These are phyloP conservation scores for Tyria jacobaeae DNA, from an alignment of 2,888 invertebrate species.

Conservation along the genomic window DNA sequence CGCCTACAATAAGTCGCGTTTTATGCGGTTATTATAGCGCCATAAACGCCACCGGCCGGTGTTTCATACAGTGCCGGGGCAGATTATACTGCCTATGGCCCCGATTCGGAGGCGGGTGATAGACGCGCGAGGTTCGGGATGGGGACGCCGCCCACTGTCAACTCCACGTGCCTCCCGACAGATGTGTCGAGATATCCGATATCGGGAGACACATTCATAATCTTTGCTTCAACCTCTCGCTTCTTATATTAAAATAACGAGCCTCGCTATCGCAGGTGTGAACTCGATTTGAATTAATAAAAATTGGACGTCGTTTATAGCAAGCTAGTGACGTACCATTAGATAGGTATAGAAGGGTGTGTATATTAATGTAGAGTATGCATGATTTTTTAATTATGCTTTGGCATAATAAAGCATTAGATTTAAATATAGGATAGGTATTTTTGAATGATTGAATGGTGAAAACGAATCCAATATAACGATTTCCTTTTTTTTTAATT, in stretches of 20 bases:
- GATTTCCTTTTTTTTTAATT: too few species aligned
- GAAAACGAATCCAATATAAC: too few species aligned
- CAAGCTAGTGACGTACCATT: conserved; percentile 17
- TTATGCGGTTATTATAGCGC: conserved; percentile 86
- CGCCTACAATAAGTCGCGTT: conserved; percentile 86
- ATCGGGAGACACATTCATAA: conserved; percentile 86
- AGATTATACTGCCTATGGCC: conserved; percentile 82
- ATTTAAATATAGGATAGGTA: too few species aligned
- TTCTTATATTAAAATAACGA: conserved; percentile 83
- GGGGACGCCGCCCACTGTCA: conserved; percentile 74
- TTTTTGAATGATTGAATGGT: too few species aligned
- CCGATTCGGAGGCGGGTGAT: conserved; percentile 61
- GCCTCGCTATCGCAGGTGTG: conserved; percentile 72
- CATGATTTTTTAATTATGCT: too few species aligned
- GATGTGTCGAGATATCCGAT: conserved; percentile 85
- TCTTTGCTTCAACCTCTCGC: conserved; percentile 79
- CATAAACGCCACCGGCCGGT: conserved; percentile 86
- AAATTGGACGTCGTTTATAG: conserved; percentile 56
- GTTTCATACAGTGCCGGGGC: conserved; percentile 84
- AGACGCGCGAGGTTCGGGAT: conserved; percentile 33
- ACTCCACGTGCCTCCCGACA: conserved; percentile 82
- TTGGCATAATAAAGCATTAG: too few species aligned
- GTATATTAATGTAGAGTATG: conserved; percentile 30
- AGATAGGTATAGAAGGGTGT: too few species aligned
- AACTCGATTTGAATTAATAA: conserved; percentile 72